Evolutionary conservation across 2,797 vertebrate species (phyloP).

Genomic region (Steatocranus sp.): DNA sequence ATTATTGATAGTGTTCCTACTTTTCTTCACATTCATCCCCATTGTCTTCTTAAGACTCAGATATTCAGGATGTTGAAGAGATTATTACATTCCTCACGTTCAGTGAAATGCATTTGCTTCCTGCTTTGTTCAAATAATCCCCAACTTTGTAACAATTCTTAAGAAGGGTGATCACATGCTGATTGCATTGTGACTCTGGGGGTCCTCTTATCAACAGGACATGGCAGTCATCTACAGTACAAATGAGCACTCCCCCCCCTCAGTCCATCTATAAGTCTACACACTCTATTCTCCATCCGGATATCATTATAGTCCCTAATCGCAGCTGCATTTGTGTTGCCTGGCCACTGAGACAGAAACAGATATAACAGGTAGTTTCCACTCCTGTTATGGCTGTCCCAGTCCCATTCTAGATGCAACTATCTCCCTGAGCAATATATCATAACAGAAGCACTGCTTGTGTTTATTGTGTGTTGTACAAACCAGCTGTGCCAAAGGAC

Average conservation of each 20-base stretch:
- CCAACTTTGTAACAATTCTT: constrained; percentile 36
- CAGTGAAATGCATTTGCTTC: constrained; percentile 47
- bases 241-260: constrained; percentile 7
- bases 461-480: constrained; percentile 68
- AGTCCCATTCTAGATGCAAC: constrained; percentile 36
- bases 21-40: neutral
- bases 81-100: constrained; percentile 58
- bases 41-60: neutral
- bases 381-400: constrained; percentile 77
- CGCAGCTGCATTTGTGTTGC: constrained; percentile 62
- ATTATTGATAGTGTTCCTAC: neutral
- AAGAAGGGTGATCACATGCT: constrained; percentile 48
- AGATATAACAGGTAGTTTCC: constrained; percentile 71
- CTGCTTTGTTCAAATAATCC: constrained; percentile 54
- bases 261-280: constrained; percentile 27
- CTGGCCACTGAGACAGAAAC: constrained; percentile 62
- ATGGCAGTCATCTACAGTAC: constrained; percentile 52
- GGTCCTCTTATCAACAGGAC: constrained; percentile 37
- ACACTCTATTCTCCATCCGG: constrained; percentile 68
- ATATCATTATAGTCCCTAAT: constrained; percentile 73
- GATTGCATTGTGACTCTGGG: constrained; percentile 32
- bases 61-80: constrained; percentile 39
- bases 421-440: constrained; percentile 63
- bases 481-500: constrained; percentile 51
- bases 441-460: constrained; percentile 55